phyloP scores from a whole-genome alignment of 2,113 vertebrate species.

The Sinocyclocheilus rhinocerous region DNA sequence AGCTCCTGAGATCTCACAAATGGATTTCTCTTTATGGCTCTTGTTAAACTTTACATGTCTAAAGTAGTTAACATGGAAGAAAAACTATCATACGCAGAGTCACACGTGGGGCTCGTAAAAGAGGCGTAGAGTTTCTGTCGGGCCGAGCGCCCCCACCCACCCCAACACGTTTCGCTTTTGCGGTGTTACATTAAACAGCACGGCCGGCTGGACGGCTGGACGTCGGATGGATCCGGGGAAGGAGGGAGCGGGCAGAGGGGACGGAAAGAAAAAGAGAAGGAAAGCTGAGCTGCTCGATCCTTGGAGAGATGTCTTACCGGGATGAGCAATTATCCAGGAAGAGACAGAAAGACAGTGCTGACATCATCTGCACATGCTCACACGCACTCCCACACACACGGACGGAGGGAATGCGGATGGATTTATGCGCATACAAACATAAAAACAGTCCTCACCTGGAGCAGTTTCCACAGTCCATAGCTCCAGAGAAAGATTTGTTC shows the following conservation, averaged over 20 bases:
- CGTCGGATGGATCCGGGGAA: slow-evolving; percentile 67
- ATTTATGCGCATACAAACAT: slow-evolving; percentile 58
- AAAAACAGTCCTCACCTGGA: slow-evolving; percentile 82
- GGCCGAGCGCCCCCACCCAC: slow-evolving; percentile 29
- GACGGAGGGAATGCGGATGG: neutral
- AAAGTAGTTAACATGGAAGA: slow-evolving; percentile 71
- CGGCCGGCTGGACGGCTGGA: slow-evolving; percentile 41
- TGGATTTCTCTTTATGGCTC: slow-evolving; percentile 68
- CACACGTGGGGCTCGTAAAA: slow-evolving; percentile 72
- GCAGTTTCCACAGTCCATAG: slow-evolving; percentile 95
- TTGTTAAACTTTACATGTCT: slow-evolving; percentile 72
- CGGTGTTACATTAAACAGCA: slow-evolving; percentile 41
- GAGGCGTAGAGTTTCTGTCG: slow-evolving; percentile 30
- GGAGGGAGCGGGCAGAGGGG: slow-evolving; percentile 4
- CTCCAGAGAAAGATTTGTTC: slow-evolving; percentile 86
- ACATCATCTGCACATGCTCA: slow-evolving; percentile 47
- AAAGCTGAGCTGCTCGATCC: slow-evolving; percentile 49
- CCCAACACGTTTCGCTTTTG: slow-evolving; percentile 54
- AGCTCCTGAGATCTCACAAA: slow-evolving; percentile 55
- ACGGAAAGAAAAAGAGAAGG: slow-evolving; percentile 50
- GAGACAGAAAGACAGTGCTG: slow-evolving; percentile 33
- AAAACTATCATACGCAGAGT: slow-evolving; percentile 63
- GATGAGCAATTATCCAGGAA: slow-evolving; percentile 55
- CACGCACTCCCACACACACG: slow-evolving; percentile 15
- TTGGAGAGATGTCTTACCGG: slow-evolving; percentile 59